Conservation (phyloP, 1,140 invertebrate genomes). For the Plectrocnemia conspersa region DNA sequence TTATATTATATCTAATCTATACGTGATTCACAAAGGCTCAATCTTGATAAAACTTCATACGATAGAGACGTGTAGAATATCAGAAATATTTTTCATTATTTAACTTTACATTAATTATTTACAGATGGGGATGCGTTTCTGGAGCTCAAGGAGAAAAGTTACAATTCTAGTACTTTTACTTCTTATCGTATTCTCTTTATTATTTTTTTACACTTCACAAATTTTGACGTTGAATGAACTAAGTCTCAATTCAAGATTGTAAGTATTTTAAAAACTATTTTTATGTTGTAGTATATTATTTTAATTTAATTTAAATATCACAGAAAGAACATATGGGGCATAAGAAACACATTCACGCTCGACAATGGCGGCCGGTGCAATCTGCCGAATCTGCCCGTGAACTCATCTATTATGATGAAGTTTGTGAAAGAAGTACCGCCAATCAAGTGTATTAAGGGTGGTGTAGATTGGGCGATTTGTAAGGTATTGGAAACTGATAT, state of each 20-base stretch:
- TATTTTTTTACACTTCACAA: constrained; percentile 9
- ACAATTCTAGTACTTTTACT: not conserved
- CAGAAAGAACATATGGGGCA: constrained; percentile 22
- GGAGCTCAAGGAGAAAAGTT: not conserved
- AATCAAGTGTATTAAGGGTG: constrained; percentile 17
- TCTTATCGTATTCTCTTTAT: not conserved
- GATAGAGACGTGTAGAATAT: too few species aligned
- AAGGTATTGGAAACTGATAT: too few species aligned
- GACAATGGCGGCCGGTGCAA: constrained; percentile 30
- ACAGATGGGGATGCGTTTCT: not conserved
- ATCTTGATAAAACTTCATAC: not conserved
- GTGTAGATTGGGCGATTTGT: constrained; percentile 29
- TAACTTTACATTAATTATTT: not conserved
- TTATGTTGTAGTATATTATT: not conserved
- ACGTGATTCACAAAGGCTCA: not conserved
- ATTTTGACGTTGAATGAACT: constrained; percentile 1
- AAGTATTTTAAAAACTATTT: constrained; percentile 4
- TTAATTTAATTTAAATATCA: not conserved
- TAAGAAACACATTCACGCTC: constrained; percentile 25
- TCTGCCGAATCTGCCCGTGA: constrained; percentile 27
- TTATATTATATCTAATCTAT: not conserved
- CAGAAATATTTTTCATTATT: too few species aligned
- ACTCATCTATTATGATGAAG: constrained; percentile 29
- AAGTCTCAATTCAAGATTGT: constrained; percentile 6
- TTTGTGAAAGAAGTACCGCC: constrained; percentile 24